Base-by-base conservation (phyloP, 2,888 invertebrate genomes). In the Axea sp. region DNA sequence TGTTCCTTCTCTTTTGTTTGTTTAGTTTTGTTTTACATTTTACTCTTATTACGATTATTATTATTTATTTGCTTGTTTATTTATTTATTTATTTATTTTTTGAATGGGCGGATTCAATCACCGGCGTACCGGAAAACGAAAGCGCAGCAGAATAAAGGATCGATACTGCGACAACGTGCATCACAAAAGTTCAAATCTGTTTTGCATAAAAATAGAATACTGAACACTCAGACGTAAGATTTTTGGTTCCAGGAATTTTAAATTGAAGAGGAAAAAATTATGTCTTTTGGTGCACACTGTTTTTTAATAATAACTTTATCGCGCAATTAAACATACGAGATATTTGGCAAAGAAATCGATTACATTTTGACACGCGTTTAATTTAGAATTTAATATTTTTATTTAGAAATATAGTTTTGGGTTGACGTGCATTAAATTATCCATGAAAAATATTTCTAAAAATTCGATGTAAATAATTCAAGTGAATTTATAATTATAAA, bases 151-250 rank as follows among this genome's bases (percentile, higher is more conserved):
- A 59, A 59, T 59, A 59, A 59, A 59, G 30, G 12, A 59, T 59
- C 59, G 45, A 59, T 59, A 59, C 59, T 45, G 59, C 43, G 35
- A 45, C 59, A 35, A 35, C 22, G 35, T 51, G 53, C 39, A 53
- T 53, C 30, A 28, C 53, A 39, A 37, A 53, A 53, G 39, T 53
- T 53, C 53, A 39, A 39, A 53, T 53, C 39, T 53, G 39, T 28
- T 53, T 39, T 53, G 28, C 53, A 53, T 39, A 53, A 53, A 53
- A 39, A 53, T 53, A 53, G 39, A 53, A 28, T 39, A 15, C 26
- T 14, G 14, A 39, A 37, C 30, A 17, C 19, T 39, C 17, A 17
- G 19, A 0, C n/a, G 17, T 6, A 15, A 49, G 33, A 22, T 49
- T 49, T 49, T 33, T 33, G 12, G 33, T 17, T 19, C 12, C 19